phyloP scores from a whole-genome alignment of 2,888 invertebrate genomes.

The Gryllus longicercus region DNA sequence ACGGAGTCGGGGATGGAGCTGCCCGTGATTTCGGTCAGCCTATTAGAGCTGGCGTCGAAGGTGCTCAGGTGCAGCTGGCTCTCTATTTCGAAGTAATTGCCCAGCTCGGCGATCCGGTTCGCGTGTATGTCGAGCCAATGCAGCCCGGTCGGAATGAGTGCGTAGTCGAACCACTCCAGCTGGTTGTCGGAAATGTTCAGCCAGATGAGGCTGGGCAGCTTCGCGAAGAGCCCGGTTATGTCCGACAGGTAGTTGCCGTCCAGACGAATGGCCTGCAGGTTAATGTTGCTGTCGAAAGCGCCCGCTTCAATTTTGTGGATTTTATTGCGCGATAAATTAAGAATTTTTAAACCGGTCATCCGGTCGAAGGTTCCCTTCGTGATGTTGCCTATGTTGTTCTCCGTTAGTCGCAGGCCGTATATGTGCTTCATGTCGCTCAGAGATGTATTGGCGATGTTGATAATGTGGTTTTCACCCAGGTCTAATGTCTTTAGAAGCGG shows the following conservation, averaged over 20 bases:
- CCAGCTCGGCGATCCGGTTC: conserved; percentile 77
- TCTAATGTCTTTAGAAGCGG: conserved; percentile 75
- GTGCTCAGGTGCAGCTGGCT: conserved; percentile 72
- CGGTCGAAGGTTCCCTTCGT: conserved; percentile 75
- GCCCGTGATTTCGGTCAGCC: conserved; percentile 74
- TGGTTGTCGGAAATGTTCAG: conserved; percentile 82
- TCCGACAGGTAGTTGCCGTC: conserved; percentile 78
- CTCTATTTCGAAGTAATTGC: conserved; percentile 81
- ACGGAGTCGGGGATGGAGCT: conserved; percentile 80
- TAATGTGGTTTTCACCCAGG: conserved; percentile 80
- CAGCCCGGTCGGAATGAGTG: conserved; percentile 76
- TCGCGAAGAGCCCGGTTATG: conserved; percentile 74
- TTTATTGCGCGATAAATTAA: conserved; percentile 80
- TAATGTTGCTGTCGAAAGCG: conserved; percentile 71
- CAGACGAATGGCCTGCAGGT: conserved; percentile 74
- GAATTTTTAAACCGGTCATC: conserved; percentile 72
- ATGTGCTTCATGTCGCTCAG: conserved; percentile 76
- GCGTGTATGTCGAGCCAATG: conserved; percentile 83
- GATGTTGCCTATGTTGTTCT: conserved; percentile 78
- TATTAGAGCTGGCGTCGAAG: conserved; percentile 79
- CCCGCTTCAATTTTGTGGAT: conserved; percentile 74
- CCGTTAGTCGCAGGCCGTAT: conserved; percentile 75
- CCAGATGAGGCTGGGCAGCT: conserved; percentile 78
- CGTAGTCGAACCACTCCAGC: conserved; percentile 79
- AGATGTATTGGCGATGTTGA: conserved; percentile 72